Evolutionary conservation across 2,888 invertebrate species (phyloP), one percentile per base, ranked within the genome.

Genomic region (Andricus curvator): DNA sequence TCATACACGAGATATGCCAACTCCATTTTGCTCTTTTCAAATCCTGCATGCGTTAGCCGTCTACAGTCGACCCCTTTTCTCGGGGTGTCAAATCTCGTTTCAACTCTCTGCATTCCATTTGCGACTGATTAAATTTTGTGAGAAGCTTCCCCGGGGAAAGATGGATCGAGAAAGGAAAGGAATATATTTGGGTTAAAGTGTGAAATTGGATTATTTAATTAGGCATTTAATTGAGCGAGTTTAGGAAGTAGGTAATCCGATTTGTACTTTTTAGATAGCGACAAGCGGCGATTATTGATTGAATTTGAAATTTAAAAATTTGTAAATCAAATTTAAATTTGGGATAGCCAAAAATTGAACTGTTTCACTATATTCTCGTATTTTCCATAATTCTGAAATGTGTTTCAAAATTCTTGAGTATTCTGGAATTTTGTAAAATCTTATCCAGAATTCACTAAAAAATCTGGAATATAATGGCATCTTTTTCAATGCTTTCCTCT

Each of bases 1-100:
- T 82, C 82, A 78, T 82, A 48, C 68, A 68, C n/a, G 20, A 51
- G 25, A 70, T 70, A 29, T 48, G 51, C 48, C 29, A 70, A 70
- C 25, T 70, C 22, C 51, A 70, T 70, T 70, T 70, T 70, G 29
- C 70, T 70, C 70, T 70, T 70, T 70, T 70, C 29, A 48, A 11
- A 25, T 44, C 25, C 9, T 44, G 29, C 29, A 51, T 51, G 70
- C 48, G 48, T 70, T 70, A 70, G 29, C 70, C 51, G 29, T 51
- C 20, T 20, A n/a, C 17, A 22, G 25, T 44, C 70, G 70, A 29
- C 48, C 70, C 44, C 48, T 48, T 70, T 70, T 48, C 29, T 25
- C 17, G 9, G 25, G 22, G 41, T 67, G 25, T 70, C 70, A 48
- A 68, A 70, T 70, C 70, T 70, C 25, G 29, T 29, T 70, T 70